phyloP scores from a whole-genome alignment of 2,113 vertebrate species.

The Copsychus sechellarum region DNA sequence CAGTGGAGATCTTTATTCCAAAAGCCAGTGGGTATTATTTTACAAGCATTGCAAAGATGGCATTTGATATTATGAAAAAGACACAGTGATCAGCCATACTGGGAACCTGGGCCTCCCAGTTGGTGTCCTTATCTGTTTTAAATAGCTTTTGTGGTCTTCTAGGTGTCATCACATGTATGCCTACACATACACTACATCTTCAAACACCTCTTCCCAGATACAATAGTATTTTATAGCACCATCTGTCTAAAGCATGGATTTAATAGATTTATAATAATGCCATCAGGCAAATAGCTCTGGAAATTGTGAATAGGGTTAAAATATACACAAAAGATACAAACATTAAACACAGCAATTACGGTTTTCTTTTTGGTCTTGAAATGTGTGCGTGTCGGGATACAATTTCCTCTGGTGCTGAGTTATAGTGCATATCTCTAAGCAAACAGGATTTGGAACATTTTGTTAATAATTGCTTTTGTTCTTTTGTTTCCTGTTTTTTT shows the following conservation, averaged over 20 bases:
- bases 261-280: constrained; percentile 69
- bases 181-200: constrained; percentile 53
- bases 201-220: constrained; percentile 51
- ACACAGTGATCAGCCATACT: background rate
- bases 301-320: constrained; percentile 65
- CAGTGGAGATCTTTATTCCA: background rate
- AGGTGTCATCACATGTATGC: constrained; percentile 40
- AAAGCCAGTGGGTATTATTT: background rate
- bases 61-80: constrained; percentile 21
- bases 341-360: constrained; percentile 6
- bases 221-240: constrained; percentile 48
- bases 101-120: constrained; percentile 3
- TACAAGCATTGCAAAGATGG: constrained; percentile 15
- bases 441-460: constrained; percentile 46
- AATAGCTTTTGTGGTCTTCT: constrained; percentile 57
- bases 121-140: constrained; percentile 29
- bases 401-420: constrained; percentile 55
- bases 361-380: constrained; percentile 2
- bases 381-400: background rate
- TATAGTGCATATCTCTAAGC: background rate
- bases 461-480: constrained; percentile 54
- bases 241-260: constrained; percentile 74
- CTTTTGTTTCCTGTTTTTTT: constrained; percentile 42
- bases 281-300: constrained; percentile 60
- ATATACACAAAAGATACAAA: constrained; percentile 50